These are phyloP conservation scores for Drosophila parabipectinata DNA, from an alignment of 1,140 invertebrate genomes.

Conservation along the genomic window DNA sequence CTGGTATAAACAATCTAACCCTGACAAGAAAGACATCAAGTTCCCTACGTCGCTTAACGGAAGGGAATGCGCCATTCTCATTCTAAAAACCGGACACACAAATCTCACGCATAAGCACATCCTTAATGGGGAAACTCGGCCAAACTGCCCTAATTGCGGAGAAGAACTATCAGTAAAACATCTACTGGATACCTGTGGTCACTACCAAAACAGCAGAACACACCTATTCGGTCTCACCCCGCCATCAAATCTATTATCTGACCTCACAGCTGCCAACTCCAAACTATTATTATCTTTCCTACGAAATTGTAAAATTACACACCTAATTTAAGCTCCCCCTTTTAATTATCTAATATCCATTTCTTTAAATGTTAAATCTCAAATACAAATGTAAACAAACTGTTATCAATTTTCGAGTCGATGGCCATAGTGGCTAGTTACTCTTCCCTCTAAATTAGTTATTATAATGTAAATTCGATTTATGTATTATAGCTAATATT, in stretches of 20 bases:
- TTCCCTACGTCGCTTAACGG: background rate
- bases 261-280: conserved; percentile 3
- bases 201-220: background rate
- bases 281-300: conserved; percentile 2
- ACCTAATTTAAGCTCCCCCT: background rate
- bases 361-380: background rate
- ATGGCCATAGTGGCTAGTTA: background rate
- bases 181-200: background rate
- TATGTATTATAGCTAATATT: background rate
- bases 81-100: conserved; percentile 13
- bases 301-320: background rate
- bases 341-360: conserved; percentile 1
- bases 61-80: conserved; percentile 4
- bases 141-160: conserved; percentile 5
- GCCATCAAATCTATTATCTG: conserved; percentile 8
- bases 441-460: background rate
- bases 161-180: conserved; percentile 17
- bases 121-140: background rate
- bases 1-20: conserved; percentile 1
- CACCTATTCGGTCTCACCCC: conserved; percentile 5
- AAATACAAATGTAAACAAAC: background rate
- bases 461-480: background rate
- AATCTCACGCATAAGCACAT: conserved; percentile 10
- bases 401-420: background rate
- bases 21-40: background rate